Conservation (phyloP, 2,113 vertebrate species). For the Aepyceros melampus region DNA sequence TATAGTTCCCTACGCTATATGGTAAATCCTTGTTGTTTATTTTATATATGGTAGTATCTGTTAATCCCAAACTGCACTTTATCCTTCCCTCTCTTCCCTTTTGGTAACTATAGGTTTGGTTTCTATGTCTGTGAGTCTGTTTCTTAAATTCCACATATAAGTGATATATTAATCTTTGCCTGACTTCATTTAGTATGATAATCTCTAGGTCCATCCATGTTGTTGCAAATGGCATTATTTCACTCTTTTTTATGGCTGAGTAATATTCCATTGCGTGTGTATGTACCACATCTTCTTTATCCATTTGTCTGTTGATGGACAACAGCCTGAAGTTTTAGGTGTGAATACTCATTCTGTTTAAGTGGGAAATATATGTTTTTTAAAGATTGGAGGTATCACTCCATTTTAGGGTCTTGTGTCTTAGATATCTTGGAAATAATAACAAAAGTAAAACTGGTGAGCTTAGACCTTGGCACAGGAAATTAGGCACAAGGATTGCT, state of each 20-base stretch:
- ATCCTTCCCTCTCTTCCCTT: neutral
- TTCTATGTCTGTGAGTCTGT: neutral
- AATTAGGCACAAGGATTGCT: neutral
- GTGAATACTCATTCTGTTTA: neutral
- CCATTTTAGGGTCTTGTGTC: neutral
- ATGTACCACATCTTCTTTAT: neutral
- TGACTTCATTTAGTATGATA: neutral
- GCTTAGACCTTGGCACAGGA: neutral
- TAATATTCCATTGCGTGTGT: neutral
- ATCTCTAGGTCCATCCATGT: neutral
- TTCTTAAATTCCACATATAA: neutral
- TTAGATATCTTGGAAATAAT: neutral
- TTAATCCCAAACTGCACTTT: neutral
- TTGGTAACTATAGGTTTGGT: neutral
- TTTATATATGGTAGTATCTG: neutral
- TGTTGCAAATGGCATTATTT: neutral
- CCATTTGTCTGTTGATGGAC: neutral
- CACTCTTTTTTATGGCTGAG: neutral
- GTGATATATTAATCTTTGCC: neutral
- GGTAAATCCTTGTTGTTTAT: neutral
- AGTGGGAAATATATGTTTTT: neutral
- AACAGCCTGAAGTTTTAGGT: neutral
- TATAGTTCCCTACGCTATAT: neutral
- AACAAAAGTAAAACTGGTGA: neutral
- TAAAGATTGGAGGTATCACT: neutral